Conservation (phyloP, 2,113 vertebrate genomes). For the Falco punctatus region DNA sequence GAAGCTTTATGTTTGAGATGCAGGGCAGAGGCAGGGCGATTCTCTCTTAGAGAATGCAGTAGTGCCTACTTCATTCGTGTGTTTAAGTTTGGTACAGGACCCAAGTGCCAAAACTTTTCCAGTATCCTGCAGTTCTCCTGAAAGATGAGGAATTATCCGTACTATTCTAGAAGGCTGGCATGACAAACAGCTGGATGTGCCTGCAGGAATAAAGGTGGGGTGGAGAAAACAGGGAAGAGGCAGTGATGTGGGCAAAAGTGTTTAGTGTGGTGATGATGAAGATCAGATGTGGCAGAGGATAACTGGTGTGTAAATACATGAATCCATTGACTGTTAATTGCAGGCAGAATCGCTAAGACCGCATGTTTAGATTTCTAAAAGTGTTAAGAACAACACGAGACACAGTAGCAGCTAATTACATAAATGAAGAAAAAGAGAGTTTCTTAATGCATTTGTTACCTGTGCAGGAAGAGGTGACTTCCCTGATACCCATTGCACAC, state of each 20-base stretch:
- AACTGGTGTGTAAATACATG: neutral
- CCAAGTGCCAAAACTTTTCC: neutral
- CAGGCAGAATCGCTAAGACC: neutral
- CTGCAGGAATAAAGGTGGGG: neutral
- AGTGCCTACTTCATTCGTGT: neutral
- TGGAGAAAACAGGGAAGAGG: neutral
- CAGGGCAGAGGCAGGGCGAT: neutral
- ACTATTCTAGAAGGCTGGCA: neutral
- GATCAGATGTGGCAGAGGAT: neutral
- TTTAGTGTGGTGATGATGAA: neutral
- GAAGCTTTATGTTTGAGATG: neutral
- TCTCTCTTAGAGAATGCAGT: neutral
- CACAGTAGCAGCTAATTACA: neutral
- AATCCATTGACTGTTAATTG: neutral
- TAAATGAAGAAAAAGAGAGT: neutral
- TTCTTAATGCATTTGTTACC: neutral
- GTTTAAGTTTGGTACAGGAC: neutral
- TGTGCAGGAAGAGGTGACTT: neutral
- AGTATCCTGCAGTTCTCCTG: neutral
- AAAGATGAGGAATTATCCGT: neutral
- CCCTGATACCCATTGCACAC: fast-evolving
- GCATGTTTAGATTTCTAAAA: neutral
- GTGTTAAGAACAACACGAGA: neutral
- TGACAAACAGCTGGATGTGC: neutral
- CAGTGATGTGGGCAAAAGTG: neutral